phyloP scores from a whole-genome alignment of 2,888 invertebrate genomes.

The Diaperis boleti region DNA sequence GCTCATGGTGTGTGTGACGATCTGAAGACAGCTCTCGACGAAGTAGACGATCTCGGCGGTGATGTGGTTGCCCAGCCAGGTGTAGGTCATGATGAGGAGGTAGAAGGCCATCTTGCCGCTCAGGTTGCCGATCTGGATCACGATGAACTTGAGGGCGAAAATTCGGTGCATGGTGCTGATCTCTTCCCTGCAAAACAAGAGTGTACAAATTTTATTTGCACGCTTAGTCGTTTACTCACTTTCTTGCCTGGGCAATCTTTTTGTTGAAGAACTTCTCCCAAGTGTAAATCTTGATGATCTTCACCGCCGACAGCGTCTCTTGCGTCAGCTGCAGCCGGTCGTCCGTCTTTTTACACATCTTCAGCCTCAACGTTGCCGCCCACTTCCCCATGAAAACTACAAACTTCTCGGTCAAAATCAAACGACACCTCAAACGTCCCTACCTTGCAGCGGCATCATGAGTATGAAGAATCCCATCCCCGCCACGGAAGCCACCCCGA shows the following conservation, averaged over 20 bases:
- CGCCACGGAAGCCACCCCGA: constrained; percentile 29
- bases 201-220: background rate
- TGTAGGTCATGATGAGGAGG: constrained; percentile 38
- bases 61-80: constrained; percentile 35
- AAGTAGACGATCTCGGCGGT: constrained; percentile 39
- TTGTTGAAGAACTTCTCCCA: constrained; percentile 56
- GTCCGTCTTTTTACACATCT: constrained; percentile 58
- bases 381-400: constrained; percentile 8
- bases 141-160: constrained; percentile 38
- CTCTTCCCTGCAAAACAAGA: constrained; percentile 48
- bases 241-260: constrained; percentile 69
- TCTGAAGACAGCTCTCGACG: constrained; percentile 22
- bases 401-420: background rate
- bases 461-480: constrained; percentile 34
- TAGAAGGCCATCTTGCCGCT: constrained; percentile 37
- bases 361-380: constrained; percentile 45
- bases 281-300: constrained; percentile 59
- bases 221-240: constrained; percentile 47
- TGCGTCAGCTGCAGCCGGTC: constrained; percentile 57
- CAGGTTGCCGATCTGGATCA: constrained; percentile 21
- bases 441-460: constrained; percentile 37
- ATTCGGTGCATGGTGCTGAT: constrained; percentile 48
- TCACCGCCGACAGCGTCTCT: constrained; percentile 57
- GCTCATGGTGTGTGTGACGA: constrained; percentile 22
- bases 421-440: too few species aligned